phyloP scores from a whole-genome alignment of 1,140 invertebrate species.

The Apis laboriosa region DNA sequence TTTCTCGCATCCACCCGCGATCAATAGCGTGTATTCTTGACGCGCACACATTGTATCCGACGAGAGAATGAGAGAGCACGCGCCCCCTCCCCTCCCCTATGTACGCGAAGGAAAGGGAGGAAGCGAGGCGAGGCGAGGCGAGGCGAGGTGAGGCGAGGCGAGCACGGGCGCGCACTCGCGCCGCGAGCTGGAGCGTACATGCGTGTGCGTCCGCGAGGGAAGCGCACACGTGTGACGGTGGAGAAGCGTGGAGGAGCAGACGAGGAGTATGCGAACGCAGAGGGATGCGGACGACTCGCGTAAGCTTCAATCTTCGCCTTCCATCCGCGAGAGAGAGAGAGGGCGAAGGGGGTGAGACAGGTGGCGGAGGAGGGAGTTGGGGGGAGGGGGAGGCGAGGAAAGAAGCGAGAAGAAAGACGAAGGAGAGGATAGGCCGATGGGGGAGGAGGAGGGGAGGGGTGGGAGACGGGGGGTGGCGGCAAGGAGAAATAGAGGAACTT shows the following conservation, averaged over 20 bases:
- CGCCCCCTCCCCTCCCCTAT: not conserved
- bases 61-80: slow-evolving; percentile 37
- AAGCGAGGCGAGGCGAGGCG: not conserved
- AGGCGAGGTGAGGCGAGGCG: no score
- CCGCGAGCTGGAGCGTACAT: slow-evolving; percentile 8
- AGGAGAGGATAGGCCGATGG: not conserved
- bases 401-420: slow-evolving; percentile 40
- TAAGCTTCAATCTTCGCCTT: slow-evolving; percentile 66
- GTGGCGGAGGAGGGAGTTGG: slow-evolving; percentile 3
- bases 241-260: slow-evolving; percentile 27
- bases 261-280: slow-evolving; percentile 48
- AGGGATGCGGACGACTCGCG: slow-evolving; percentile 46
- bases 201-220: slow-evolving; percentile 30
- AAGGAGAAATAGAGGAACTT: slow-evolving; percentile 70
- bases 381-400: slow-evolving; percentile 26
- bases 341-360: slow-evolving; percentile 25
- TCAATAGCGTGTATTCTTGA: slow-evolving; percentile 77
- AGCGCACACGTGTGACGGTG: slow-evolving; percentile 30
- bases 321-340: slow-evolving; percentile 41
- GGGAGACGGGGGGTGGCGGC: slow-evolving; percentile 48
- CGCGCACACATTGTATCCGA: slow-evolving; percentile 73
- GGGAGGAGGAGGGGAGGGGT: slow-evolving; percentile 23
- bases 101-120: not conserved
- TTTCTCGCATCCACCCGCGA: slow-evolving; percentile 72
- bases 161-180: slow-evolving; percentile 1